phyloP scores from a whole-genome alignment of 1,140 invertebrate genomes.

The Rhopalosiphum padi region DNA sequence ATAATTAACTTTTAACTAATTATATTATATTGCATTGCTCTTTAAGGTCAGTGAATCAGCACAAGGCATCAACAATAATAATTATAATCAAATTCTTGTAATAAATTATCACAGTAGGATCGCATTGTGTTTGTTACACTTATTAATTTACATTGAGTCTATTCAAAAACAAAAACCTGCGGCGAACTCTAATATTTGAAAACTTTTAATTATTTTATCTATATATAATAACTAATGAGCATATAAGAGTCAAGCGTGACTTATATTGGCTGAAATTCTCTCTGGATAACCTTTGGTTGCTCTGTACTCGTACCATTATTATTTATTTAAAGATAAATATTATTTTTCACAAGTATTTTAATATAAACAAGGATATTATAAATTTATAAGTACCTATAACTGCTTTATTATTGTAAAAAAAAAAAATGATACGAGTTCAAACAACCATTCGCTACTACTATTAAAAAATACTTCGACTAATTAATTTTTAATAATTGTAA shows the following conservation, averaged over 20 bases:
- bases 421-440: not conserved
- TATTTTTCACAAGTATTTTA: not conserved
- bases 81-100: not conserved
- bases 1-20: not conserved
- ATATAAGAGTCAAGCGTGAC: not conserved
- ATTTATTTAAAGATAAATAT: constrained; percentile 5
- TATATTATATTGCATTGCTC: not conserved
- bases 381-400: not conserved
- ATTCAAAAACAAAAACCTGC: constrained; percentile 3
- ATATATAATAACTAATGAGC: not conserved
- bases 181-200: not conserved
- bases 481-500: not conserved
- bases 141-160: not conserved
- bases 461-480: not conserved
- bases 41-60: not conserved
- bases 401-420: not conserved
- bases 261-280: not conserved
- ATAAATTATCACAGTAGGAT: not conserved
- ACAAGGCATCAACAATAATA: constrained; percentile 9
- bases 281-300: not conserved
- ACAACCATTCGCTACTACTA: not conserved
- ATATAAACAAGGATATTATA: not conserved
- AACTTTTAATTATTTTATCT: not conserved
- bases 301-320: not conserved
- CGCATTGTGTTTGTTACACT: not conserved